Evolutionary conservation across 2,888 invertebrate species (phyloP).

Genomic region (Scaptomyza flava): DNA sequence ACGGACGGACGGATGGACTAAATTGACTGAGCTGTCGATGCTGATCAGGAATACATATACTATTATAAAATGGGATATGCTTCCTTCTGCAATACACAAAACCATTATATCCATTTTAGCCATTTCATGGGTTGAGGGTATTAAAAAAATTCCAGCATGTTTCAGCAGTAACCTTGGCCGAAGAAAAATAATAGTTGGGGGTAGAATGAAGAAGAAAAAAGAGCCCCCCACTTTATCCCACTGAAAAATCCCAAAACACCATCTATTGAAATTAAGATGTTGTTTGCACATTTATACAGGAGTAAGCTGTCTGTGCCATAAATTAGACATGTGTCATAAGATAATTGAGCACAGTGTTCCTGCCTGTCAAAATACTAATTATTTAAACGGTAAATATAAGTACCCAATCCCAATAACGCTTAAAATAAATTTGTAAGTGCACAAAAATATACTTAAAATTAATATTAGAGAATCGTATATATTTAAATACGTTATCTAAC

Average conservation of each 20-base stretch:
- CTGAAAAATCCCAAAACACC: conserved; percentile 1
- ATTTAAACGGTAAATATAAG: background rate
- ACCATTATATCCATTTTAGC: too few relatives aligned
- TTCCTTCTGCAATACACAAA: too few relatives aligned
- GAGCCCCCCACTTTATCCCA: background rate
- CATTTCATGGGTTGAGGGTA: too few relatives aligned
- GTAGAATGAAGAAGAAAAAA: background rate
- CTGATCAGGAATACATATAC: too few relatives aligned
- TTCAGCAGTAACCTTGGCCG: conserved; percentile 56
- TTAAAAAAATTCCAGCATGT: conserved; percentile 28
- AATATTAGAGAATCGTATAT: background rate
- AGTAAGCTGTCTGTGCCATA: conserved; percentile 19
- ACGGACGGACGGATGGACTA: too few relatives aligned
- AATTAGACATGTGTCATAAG: conserved; percentile 53
- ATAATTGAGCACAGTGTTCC: conserved; percentile 37
- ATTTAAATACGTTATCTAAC: background rate
- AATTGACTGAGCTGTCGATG: too few relatives aligned
- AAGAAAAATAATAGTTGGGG: conserved; percentile 26
- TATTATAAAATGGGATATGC: too few relatives aligned
- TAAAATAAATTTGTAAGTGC: background rate
- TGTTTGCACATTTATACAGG: conserved; percentile 12
- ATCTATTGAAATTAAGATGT: conserved; percentile 36
- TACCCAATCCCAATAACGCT: too few relatives aligned
- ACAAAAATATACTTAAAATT: background rate
- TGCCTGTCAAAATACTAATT: conserved; percentile 3